Conservation (phyloP, 2,113 vertebrate genomes). For the Amphiprion ocellaris region DNA sequence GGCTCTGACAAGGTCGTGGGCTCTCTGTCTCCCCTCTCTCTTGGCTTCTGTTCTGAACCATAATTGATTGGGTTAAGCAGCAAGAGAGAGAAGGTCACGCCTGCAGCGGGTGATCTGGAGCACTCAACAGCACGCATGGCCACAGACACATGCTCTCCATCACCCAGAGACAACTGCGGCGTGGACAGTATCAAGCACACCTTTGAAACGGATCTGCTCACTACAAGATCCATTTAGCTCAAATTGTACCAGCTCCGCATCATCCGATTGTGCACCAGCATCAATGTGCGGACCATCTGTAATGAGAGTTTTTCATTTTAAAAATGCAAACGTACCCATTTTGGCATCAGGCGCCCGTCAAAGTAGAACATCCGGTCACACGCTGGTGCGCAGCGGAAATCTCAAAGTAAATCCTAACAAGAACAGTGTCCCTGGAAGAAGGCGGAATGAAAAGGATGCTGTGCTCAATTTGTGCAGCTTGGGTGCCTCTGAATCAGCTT, state of each 20-base stretch:
- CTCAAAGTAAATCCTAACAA: constrained; percentile 31
- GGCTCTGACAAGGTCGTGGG: constrained; percentile 81
- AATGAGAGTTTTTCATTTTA: constrained; percentile 11
- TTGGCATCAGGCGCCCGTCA: constrained; percentile 11
- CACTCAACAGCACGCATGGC: constrained; percentile 58
- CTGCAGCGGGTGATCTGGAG: constrained; percentile 71
- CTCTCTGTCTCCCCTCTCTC: constrained; percentile 73
- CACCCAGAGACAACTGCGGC: constrained; percentile 59
- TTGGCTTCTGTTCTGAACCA: constrained; percentile 82
- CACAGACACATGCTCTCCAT: constrained; percentile 76
- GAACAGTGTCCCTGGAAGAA: constrained; percentile 24
- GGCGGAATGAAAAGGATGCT: constrained; percentile 39
- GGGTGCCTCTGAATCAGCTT: constrained; percentile 54
- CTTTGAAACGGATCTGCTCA: constrained; percentile 49
- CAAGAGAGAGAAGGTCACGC: constrained; percentile 80
- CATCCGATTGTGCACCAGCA: background rate
- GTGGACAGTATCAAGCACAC: constrained; percentile 44
- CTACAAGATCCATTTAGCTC: constrained; percentile 28
- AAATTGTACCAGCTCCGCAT: background rate
- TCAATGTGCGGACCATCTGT: background rate
- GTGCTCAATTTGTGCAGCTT: constrained; percentile 60
- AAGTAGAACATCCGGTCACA: constrained; percentile 30
- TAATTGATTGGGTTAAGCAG: constrained; percentile 88
- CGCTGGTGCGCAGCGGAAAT: constrained; percentile 30
- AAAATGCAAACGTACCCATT: constrained; percentile 40